Evolutionary conservation across 2,797 vertebrate genomes (phyloP), one percentile per base, ranked within the genome.

Genomic region (Fratercula arctica): DNA sequence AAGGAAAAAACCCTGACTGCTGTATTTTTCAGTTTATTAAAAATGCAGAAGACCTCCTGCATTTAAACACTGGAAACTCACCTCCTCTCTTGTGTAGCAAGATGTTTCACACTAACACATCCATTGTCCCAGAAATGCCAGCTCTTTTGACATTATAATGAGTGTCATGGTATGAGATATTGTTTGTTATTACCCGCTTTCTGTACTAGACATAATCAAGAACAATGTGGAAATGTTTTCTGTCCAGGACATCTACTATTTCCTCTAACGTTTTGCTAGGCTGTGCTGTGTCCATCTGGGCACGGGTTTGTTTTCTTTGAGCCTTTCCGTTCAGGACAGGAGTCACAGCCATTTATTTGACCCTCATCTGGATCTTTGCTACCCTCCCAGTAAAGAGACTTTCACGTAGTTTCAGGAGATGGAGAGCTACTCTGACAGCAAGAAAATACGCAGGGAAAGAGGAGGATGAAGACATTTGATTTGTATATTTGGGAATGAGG

Each of bases 41-140:
- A 91, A 95, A 86, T 69, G 59, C 50, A 92, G 85, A 83, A 20
- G 6, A n/a, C 35, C 33, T 64, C 37, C 50, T 92, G 57, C 35
- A 33, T 93, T 87, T 85, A 63, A 77, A 37, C 6, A 3, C 25
- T 75, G 59, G 48, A 48, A 93, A 81, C 56, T 31, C 35, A 45
- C 41, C 16, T 87, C 51, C 18, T 83, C 60, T 90, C 75, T 77
- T 75, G 39, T 74, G 37, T 84, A 90, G 63, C 72, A 90, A 61
- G 59, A 70, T 68, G 29, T 81, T 46, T 66, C 61, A 67, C 33
- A 25, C n/a, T 86, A 89, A 85, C 81, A 66, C 59, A 85, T 53
- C 75, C 17, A 37, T 92, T 93, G 87, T 85, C 59, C 39, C 74
- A 91, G 89, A 91, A 80, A 84, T 90, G 85, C 63, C 69, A 91